Percentiles rank a stretch among this genome's conserved stretches.
Conservation (phyloP, 2,797 vertebrate species). For the Toxotes lorentzi region DNA sequence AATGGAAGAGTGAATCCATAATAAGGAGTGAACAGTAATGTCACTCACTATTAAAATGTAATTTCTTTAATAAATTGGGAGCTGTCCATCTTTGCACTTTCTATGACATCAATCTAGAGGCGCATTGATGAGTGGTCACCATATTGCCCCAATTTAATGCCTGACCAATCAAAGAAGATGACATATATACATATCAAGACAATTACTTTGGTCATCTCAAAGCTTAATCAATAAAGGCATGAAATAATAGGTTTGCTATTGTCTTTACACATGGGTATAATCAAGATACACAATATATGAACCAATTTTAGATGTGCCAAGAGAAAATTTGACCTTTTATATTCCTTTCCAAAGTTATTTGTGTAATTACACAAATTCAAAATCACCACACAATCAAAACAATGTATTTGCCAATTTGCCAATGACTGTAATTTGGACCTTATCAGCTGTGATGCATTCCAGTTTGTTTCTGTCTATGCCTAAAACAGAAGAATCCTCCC, state of each 20-base stretch:
- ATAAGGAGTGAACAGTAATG: background rate
- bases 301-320: background rate
- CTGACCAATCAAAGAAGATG: background rate
- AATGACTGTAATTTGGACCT: background rate
- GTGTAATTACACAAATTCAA: background rate
- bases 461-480: background rate
- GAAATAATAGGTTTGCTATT: background rate
- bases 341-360: background rate
- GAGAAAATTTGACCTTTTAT: background rate
- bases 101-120: background rate
- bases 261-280: background rate
- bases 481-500: background rate
- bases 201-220: background rate
- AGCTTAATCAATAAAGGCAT: background rate
- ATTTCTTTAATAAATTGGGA: background rate
- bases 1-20: background rate
- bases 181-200: background rate
- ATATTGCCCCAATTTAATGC: background rate
- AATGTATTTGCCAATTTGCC: background rate
- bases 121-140: background rate
- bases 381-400: conserved; percentile 7
- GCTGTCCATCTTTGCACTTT: background rate
- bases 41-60: background rate
- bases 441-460: conserved; percentile 1
- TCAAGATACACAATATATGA: background rate